These are phyloP conservation scores for Bolinopsis microptera DNA, from an alignment of 37 sponge, comb jelly and placozoan genomes.

Conservation along the genomic window DNA sequence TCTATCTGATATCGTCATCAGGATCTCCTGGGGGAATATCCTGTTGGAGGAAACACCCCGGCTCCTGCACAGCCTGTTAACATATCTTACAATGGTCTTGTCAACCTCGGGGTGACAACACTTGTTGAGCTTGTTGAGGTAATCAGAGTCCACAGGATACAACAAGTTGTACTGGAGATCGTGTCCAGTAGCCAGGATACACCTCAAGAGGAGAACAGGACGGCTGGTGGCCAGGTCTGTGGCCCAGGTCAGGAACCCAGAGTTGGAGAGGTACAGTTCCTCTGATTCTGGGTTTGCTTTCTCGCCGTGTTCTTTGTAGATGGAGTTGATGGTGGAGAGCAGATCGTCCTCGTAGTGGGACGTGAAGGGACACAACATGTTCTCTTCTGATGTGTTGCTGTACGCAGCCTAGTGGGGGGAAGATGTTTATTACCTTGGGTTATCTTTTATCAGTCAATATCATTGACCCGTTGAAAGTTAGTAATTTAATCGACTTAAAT, in stretches of 20 bases:
- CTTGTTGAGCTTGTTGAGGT: background rate
- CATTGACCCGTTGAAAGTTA: too few species aligned
- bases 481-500: too few species aligned
- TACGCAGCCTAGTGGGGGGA: background rate
- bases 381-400: slow-evolving; percentile 7
- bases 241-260: slow-evolving; percentile 68
- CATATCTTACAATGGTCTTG: slow-evolving; percentile 74
- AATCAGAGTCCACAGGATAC: background rate
- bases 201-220: slow-evolving; percentile 71
- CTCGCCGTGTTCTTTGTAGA: slow-evolving; percentile 14
- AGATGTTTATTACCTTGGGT: too few species aligned
- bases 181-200: slow-evolving; percentile 76
- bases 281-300: background rate
- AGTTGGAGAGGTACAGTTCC: background rate
- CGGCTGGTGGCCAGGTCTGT: slow-evolving; percentile 2
- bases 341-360: background rate
- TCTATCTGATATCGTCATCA: slow-evolving; percentile 64
- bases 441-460: too few species aligned
- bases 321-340: background rate
- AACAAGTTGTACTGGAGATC: slow-evolving; percentile 74
- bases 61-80: slow-evolving; percentile 73
- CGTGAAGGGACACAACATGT: background rate
- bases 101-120: slow-evolving; percentile 66
- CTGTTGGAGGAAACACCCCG: slow-evolving; percentile 68
- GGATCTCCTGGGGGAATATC: slow-evolving; percentile 76